Percentiles rank a stretch among this genome's conserved stretches.
Conservation (phyloP, 2,797 vertebrate species). For the Pseudochaenichthys georgianus region DNA sequence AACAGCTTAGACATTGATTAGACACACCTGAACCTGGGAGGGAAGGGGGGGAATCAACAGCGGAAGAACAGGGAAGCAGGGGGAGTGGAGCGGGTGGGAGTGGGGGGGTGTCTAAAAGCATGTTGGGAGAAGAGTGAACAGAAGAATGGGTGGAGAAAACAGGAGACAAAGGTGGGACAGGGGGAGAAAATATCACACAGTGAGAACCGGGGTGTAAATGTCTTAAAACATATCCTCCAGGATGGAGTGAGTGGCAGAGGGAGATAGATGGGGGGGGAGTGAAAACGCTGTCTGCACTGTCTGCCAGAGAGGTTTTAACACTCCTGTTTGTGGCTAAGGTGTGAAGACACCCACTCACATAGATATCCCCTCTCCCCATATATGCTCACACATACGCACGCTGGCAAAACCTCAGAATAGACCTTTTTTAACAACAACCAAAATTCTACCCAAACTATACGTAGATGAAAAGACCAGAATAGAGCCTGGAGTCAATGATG, state of each 20-base stretch:
- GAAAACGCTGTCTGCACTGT: constrained; percentile 59
- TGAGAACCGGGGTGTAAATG: constrained; percentile 70
- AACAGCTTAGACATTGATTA: constrained; percentile 74
- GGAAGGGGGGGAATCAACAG: constrained; percentile 41
- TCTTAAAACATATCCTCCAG: constrained; percentile 61
- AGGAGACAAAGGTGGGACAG: background rate
- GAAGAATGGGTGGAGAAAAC: constrained; percentile 41
- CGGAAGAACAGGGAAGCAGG: background rate
- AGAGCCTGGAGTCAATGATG: constrained; percentile 63
- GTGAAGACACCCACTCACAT: constrained; percentile 61
- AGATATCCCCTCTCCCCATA: constrained; percentile 26
- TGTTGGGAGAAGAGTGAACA: constrained; percentile 52
- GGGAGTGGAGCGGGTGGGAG: constrained; percentile 2
- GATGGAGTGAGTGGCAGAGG: constrained; percentile 46
- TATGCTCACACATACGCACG: constrained; percentile 9
- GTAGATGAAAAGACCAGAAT: constrained; percentile 62
- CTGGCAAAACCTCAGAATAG: constrained; percentile 52
- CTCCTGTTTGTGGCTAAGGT: constrained; percentile 67
- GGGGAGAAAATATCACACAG: constrained; percentile 32
- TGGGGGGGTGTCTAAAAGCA: constrained; percentile 40
- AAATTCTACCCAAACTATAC: constrained; percentile 47
- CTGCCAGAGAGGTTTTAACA: constrained; percentile 74
- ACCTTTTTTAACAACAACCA: constrained; percentile 55
- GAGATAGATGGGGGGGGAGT: constrained; percentile 42
- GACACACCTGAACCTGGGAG: constrained; percentile 68